Evolutionary conservation across 2,888 invertebrate species (phyloP), one percentile per base, ranked within the genome.

Genomic region (Phyllotreta striolata): DNA sequence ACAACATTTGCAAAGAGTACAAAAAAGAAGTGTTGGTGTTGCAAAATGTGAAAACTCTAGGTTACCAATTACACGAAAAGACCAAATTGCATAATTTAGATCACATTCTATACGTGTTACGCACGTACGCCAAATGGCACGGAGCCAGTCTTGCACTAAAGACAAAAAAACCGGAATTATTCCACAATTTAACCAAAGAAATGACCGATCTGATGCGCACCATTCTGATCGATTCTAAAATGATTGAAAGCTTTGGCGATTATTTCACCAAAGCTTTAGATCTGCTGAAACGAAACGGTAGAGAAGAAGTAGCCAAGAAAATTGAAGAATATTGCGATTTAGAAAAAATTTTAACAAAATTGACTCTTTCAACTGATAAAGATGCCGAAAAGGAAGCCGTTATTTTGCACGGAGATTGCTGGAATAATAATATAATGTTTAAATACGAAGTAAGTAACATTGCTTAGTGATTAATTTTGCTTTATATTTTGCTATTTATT

Each of bases 391-490:
- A 10, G 2, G 59, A 59, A 35, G 59, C 59, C 37, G 58, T 51
- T 5, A 41, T 59, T 40, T 49, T 70, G 1, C 77, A 77, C 67
- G 76, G 77, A 2, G 78, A 78, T 67, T 74, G 76, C 59, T 78
- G 78, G 78, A 75, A 69, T 54, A 77, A 77, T 55, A 78, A 78
- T 56, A 74, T 78, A 71, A 72, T 78, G 73, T 78, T 76, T 63
- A 69, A 72, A 64, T 75, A 77, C 63, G 58, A 70, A 47, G 77
- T 77, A 67, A 70, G 71, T n/a, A n/a, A n/a, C n/a, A n/a, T n/a
- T n/a, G n/a, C n/a, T n/a, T n/a, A n/a, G n/a, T n/a, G n/a, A n/a
- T n/a, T n/a, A n/a, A n/a, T n/a, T n/a, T n/a, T n/a, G n/a, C n/a
- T n/a, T n/a, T n/a, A n/a, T n/a, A n/a, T n/a, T n/a, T n/a, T n/a